Evolutionary conservation across 2,797 vertebrate genomes (phyloP), one percentile per base, ranked within the genome.

Genomic region (Champsocephalus gunnari): DNA sequence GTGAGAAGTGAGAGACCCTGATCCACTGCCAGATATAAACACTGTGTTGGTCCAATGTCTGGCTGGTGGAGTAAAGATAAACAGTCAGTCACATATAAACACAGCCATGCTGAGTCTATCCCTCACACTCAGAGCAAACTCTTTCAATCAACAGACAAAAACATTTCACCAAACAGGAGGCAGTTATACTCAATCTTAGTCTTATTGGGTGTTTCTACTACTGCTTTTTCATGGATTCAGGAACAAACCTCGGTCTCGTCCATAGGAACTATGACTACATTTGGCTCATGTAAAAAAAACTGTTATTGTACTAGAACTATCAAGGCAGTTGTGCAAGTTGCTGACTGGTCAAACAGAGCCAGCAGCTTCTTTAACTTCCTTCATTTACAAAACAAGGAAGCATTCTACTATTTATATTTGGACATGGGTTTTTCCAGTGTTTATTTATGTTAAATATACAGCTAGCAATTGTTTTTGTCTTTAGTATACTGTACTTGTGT

Each of bases 51-150:
- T 32, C 21, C 60, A 2, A 55, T 80, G 79, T 84, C 62, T 83
- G 71, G 71, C 71, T 74, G 66, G 24, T 65, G 68, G 54, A 71
- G 65, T 73, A n/a, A 80, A 66, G 83, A 84, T 85, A 84, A 87
- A 84, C 86, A 45, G 67, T 48, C 58, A 48, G 67, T 48, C 58
- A 48, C 68, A 17, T 73, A 41, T 84, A 84, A 86, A 86, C 85
- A 80, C 65, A 80, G 58, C 60, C 34, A 49, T 13, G 53, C 55
- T 65, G 49, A 64, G 48, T 24, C 21, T 4, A 34, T 72, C 68
- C 62, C 38, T 43, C 55, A 41, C 14, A 8, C 43, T 58, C 10
- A 0, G 48, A 74, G 66, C 56, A 65, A 80, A 83, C 13, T 0
- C 60, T 21, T 73, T 75, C 24, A 76, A 6, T 79, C 58, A 56